Percentiles rank a stretch among this genome's conserved stretches.
Evolutionary conservation across 2,113 vertebrate genomes (phyloP).

Genomic region (Chloropsis cyanopogon): DNA sequence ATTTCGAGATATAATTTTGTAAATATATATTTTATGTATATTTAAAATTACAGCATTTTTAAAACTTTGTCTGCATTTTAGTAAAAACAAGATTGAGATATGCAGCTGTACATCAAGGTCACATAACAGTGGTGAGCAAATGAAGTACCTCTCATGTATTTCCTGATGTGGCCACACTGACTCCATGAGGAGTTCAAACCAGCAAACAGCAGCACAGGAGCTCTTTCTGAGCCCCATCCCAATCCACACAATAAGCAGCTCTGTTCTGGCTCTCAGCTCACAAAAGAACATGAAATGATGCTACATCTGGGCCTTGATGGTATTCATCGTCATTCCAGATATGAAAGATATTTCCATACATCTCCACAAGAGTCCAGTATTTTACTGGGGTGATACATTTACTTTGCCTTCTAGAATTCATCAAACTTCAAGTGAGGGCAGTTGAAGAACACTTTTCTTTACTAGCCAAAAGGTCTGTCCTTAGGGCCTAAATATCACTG

Average conservation of each 20-base stretch:
- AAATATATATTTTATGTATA: background rate
- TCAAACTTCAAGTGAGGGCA: background rate
- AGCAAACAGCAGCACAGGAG: background rate
- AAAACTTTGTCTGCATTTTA: background rate
- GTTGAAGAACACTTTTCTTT: background rate
- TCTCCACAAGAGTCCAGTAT: background rate
- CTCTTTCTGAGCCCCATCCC: background rate
- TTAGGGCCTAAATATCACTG: background rate
- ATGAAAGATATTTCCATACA: background rate
- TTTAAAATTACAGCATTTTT: background rate
- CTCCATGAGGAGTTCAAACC: background rate
- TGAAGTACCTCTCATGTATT: background rate
- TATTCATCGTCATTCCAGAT: background rate
- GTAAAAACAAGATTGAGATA: background rate
- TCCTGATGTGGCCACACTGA: background rate
- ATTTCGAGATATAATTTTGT: accelerated
- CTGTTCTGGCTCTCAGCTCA: background rate
- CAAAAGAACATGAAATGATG: background rate
- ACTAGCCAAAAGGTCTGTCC: background rate
- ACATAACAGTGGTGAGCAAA: background rate
- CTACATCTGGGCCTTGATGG: background rate
- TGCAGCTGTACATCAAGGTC: background rate
- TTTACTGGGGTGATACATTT: background rate
- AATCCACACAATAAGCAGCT: background rate
- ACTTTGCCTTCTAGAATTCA: background rate